These are phyloP conservation scores for Alosa sapidissima DNA, from an alignment of 2,797 vertebrate genomes.

Conservation along the genomic window DNA sequence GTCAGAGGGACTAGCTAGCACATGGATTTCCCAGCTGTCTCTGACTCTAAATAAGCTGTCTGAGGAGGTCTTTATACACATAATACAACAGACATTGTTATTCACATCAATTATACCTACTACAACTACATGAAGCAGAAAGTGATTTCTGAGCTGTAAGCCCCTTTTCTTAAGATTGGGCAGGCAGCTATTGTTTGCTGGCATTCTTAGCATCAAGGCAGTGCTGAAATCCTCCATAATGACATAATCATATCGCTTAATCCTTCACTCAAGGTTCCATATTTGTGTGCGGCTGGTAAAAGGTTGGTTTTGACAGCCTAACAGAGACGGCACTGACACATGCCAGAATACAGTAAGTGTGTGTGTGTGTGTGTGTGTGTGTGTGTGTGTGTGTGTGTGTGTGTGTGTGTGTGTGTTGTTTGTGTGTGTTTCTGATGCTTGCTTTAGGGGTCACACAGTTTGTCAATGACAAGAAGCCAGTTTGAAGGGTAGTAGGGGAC, in stretches of 20 bases:
- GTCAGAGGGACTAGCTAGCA: background rate
- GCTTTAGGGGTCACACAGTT: too few species aligned
- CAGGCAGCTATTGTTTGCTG: background rate
- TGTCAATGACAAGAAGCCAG: background rate
- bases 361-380: too few species aligned
- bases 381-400: too few species aligned
- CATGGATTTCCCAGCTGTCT: background rate
- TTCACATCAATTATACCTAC: background rate
- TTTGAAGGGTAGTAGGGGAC: too few species aligned
- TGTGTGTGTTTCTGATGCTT: too few species aligned
- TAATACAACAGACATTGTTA: background rate
- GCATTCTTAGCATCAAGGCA: background rate
- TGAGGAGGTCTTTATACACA: background rate
- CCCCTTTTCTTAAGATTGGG: background rate
- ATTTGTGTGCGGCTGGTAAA: background rate
- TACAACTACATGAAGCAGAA: background rate
- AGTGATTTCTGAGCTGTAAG: background rate
- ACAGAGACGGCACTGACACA: background rate
- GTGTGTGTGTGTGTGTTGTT: too few species aligned
- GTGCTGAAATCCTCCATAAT: background rate
- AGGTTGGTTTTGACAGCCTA: background rate
- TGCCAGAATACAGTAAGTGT: background rate
- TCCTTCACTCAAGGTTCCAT: background rate
- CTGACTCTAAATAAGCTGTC: background rate
- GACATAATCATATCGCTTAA: conserved; percentile 2